A percentile compares a stretch with the other conserved stretches of the same genome.
Conservation (phyloP, 2,113 vertebrate species). For the Coturnix japonica region DNA sequence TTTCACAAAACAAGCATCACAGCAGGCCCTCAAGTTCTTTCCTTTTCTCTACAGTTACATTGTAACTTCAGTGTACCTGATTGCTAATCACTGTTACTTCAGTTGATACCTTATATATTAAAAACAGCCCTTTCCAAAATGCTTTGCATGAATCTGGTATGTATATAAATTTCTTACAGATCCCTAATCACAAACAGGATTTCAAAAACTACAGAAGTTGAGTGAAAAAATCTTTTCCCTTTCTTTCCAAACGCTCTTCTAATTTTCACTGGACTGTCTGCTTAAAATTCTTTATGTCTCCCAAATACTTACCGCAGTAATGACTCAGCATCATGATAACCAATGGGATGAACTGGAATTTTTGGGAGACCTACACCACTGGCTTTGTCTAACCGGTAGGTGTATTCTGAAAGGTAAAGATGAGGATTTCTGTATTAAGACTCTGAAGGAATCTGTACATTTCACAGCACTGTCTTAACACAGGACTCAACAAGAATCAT, state of each 20-base stretch:
- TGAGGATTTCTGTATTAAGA: neutral
- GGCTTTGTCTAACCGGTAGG: slow-evolving; percentile 76
- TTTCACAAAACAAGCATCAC: neutral
- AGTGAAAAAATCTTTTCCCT: neutral
- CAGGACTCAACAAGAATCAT: neutral
- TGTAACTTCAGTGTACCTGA: neutral
- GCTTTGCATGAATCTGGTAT: neutral
- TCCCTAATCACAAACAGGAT: neutral
- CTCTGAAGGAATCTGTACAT: neutral
- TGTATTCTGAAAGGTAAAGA: slow-evolving; percentile 82
- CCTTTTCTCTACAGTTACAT: neutral
- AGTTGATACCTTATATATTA: neutral
- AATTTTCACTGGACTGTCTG: neutral
- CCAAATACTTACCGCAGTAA: slow-evolving; percentile 83
- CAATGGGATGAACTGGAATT: slow-evolving; percentile 95
- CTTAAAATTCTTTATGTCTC: neutral
- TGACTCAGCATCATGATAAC: slow-evolving; percentile 85
- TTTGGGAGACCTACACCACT: slow-evolving; percentile 87
- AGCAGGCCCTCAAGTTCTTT: neutral
- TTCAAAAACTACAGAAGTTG: neutral
- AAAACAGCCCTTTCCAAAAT: neutral
- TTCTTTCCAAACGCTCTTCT: neutral
- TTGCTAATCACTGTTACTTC: neutral
- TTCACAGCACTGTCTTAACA: neutral
- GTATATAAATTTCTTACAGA: fast-evolving